Evolutionary conservation across 1,140 invertebrate genomes (phyloP).

Genomic region (Drosophila lacertosa): DNA sequence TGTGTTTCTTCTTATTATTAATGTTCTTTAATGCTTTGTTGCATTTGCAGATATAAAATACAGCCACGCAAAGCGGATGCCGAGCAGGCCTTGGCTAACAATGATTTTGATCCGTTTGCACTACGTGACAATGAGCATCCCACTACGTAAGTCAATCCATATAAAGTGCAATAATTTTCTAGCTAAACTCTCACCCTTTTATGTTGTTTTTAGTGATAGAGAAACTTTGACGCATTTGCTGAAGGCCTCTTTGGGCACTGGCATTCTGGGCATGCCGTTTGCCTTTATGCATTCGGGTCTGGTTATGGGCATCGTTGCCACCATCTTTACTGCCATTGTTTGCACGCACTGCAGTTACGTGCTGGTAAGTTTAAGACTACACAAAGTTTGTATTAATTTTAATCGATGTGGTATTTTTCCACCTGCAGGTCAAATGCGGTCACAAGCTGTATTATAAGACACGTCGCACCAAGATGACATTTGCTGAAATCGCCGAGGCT

Average conservation of each 20-base stretch:
- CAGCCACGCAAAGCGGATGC: slow-evolving; percentile 84
- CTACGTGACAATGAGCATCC: slow-evolving; percentile 89
- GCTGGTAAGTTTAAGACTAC: slow-evolving; percentile 87
- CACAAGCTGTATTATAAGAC: slow-evolving; percentile 90
- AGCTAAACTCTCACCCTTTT: slow-evolving; percentile 26
- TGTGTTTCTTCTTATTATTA: neutral
- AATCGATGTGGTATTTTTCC: neutral
- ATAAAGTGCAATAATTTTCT: slow-evolving; percentile 14
- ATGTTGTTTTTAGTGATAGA: slow-evolving; percentile 87
- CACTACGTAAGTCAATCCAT: slow-evolving; percentile 88
- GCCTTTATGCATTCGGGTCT: slow-evolving; percentile 93
- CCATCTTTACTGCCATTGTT: slow-evolving; percentile 91
- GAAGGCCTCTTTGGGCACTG: slow-evolving; percentile 95
- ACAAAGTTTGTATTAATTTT: neutral
- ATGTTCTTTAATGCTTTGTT: neutral
- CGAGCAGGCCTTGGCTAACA: slow-evolving; percentile 85
- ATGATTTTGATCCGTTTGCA: slow-evolving; percentile 89
- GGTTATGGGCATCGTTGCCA: slow-evolving; percentile 89
- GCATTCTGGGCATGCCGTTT: slow-evolving; percentile 95
- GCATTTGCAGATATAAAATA: slow-evolving; percentile 87
- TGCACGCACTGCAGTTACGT: slow-evolving; percentile 95
- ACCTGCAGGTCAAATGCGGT: slow-evolving; percentile 90
- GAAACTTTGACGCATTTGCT: slow-evolving; percentile 94
- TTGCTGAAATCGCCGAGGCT: slow-evolving; percentile 91
- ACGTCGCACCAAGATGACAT: slow-evolving; percentile 89